Percentiles rank a stretch among this genome's conserved stretches.
These are phyloP conservation scores for Urocyon cinereoargenteus DNA, from an alignment of 2,797 vertebrate species.

Conservation along the genomic window DNA sequence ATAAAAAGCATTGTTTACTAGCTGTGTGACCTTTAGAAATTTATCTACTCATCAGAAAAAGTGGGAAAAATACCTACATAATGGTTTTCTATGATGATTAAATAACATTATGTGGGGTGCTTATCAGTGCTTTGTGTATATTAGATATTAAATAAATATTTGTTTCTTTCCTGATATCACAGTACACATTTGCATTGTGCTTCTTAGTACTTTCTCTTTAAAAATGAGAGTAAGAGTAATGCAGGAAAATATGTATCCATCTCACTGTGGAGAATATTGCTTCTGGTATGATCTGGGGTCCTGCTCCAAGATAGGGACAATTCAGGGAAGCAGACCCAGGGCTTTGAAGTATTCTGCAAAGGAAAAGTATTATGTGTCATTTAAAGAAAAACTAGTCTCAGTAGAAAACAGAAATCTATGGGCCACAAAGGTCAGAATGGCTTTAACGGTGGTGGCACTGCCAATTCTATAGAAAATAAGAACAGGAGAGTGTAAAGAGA, in stretches of 20 bases:
- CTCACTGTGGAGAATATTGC: neutral
- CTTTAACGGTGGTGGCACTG: neutral
- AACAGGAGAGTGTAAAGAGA: neutral
- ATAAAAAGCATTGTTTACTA: conserved; percentile 7
- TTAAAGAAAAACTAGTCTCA: conserved; percentile 13
- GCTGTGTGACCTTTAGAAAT: conserved; percentile 1
- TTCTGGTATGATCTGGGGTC: neutral
- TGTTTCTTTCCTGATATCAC: neutral
- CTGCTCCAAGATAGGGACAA: neutral
- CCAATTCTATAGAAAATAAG: neutral
- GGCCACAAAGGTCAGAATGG: neutral
- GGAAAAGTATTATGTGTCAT: neutral
- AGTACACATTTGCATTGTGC: neutral
- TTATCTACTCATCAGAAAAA: neutral
- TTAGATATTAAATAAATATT: neutral
- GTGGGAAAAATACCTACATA: neutral
- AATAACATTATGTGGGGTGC: neutral
- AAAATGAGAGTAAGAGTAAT: neutral
- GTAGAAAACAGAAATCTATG: neutral
- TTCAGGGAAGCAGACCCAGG: neutral
- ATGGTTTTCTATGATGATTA: neutral
- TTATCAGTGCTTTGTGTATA: neutral
- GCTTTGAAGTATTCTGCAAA: neutral
- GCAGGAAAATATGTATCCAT: neutral
- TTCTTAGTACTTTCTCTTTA: neutral